Base-by-base conservation (phyloP, 2,888 invertebrate species). In the Autographa pulchrina region DNA sequence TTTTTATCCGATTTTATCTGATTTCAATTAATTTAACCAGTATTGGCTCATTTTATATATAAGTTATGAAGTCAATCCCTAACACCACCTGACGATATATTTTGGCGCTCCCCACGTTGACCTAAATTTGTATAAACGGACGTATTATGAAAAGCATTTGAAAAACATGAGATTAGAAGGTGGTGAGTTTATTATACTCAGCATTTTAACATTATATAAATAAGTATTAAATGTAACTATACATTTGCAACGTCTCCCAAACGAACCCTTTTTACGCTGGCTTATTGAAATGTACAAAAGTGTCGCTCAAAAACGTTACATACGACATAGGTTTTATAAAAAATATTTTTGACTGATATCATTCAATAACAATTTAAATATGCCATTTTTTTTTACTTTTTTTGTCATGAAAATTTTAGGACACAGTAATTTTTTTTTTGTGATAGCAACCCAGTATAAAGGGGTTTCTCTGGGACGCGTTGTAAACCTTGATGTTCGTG, bases 181-280 rank as follows among this genome's bases (percentile, higher is more conserved):
- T 20, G 60, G 65, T 62, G 80, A 72, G 80, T 66, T 48, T 68
- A 60, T 59, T 6, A 65, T 65, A 56, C 68, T 62, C 66, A 67
- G 65, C 68, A 78, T 80, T 68, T 72, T 78, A 56, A 81, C 66
- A 71, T n/a, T 73, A 75, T 81, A 63, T 75, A 74, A 82, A 63
- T 75, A 74, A 82, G 82, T 84, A 82, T 82, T 82, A 82, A 65
- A 61, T 71, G 76, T 79, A 74, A 74, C 76, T 84, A 62, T 60
- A 72, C 58, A 70, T 72, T 60, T 14, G 35, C 48, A 48, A 48
- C 48, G 48, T 6, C 48, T 48, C 48, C n/a, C 48, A 48, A 48
- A n/a, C 7, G 7, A 0, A 48, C n/a, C 48, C n/a, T n/a, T 48
- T 48, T n/a, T n/a, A 1, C 4, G 14, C 16, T 48, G 6, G 8